phyloP scores from a whole-genome alignment of 2,888 invertebrate genomes.

The Elegia similella region DNA sequence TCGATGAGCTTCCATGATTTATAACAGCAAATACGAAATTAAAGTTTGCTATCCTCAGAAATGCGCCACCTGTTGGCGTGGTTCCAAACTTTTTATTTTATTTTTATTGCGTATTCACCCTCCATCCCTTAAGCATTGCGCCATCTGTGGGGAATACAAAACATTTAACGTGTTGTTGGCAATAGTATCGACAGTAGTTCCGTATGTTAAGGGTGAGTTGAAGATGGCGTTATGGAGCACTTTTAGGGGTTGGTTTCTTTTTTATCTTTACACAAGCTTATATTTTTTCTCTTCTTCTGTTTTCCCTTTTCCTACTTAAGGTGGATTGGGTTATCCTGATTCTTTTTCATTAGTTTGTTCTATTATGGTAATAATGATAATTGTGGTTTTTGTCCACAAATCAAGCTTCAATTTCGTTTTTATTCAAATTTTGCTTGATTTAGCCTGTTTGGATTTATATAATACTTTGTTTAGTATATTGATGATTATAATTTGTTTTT shows the following conservation, averaged over 20 bases:
- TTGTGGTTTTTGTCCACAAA: too few relatives aligned
- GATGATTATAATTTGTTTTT: too few relatives aligned
- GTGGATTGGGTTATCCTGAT: too few relatives aligned
- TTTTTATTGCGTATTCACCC: neutral
- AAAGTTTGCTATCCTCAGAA: neutral
- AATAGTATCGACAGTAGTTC: conserved; percentile 42
- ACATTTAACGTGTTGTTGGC: neutral
- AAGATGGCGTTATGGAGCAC: conserved; percentile 48
- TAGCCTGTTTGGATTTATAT: too few relatives aligned
- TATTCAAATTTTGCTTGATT: too few relatives aligned
- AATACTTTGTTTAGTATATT: too few relatives aligned
- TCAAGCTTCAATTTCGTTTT: too few relatives aligned
- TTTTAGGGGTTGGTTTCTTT: conserved; percentile 21
- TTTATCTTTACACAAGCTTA: neutral
- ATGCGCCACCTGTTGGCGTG: neutral
- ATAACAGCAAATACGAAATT: neutral
- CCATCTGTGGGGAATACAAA: conserved; percentile 44
- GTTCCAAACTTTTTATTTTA: conserved; percentile 1
- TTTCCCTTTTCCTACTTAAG: too few relatives aligned
- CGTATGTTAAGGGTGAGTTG: conserved; percentile 41
- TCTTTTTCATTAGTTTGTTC: too few relatives aligned
- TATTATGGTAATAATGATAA: too few relatives aligned
- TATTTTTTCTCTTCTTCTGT: too few relatives aligned
- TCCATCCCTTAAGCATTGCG: conserved; percentile 26
- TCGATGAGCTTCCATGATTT: neutral